These are phyloP conservation scores for Actinia equina DNA, from an alignment of 64 coral and sea anemone species.

Conservation along the genomic window DNA sequence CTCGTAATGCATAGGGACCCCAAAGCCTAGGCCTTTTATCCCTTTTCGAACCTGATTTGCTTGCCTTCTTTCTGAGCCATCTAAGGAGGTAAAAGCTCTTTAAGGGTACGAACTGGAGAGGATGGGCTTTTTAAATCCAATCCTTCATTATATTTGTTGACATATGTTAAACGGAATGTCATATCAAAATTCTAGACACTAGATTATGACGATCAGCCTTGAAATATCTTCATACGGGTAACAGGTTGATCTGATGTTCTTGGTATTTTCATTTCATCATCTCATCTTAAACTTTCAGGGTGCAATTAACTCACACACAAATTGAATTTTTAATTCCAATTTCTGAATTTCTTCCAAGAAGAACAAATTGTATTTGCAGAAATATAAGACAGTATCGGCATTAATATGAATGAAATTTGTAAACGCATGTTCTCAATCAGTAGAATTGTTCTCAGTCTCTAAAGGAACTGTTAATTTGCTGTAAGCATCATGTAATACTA, in stretches of 20 bases:
- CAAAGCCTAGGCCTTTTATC: too few species aligned
- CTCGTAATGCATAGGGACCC: too few species aligned
- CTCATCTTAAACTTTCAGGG: not conserved
- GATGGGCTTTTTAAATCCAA: not conserved
- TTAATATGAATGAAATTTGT: too few species aligned
- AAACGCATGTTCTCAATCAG: too few species aligned
- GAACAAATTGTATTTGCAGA: not conserved
- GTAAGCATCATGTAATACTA: too few species aligned
- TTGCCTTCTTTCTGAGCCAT: not conserved
- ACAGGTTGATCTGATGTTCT: conserved; percentile 6
- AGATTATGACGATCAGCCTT: conserved; percentile 15
- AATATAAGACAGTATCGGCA: too few species aligned
- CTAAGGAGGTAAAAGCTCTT: not conserved
- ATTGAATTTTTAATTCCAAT: not conserved
- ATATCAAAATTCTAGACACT: not conserved
- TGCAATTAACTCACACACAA: too few species aligned
- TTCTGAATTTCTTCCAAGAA: not conserved
- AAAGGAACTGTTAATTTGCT: too few species aligned
- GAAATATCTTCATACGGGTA: not conserved
- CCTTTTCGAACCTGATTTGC: not conserved
- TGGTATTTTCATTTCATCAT: not conserved
- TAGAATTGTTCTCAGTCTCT: too few species aligned
- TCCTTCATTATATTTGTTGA: not conserved
- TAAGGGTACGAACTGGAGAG: not conserved
- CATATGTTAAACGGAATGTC: not conserved